Conservation (phyloP, 2,797 vertebrate genomes). For the Sandelia bainsii region DNA sequence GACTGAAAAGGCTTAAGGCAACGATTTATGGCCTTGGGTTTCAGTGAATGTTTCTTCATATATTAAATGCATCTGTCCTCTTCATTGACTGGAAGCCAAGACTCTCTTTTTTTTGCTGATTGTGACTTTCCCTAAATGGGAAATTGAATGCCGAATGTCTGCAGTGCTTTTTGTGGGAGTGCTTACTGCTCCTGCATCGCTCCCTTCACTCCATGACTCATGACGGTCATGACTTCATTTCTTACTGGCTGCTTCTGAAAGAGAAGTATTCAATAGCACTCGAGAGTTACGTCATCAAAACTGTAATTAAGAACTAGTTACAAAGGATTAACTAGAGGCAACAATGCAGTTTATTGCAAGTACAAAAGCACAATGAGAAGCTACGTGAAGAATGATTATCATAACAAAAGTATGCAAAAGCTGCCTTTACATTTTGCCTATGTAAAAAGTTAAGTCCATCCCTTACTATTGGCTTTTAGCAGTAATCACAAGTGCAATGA, state of each 20-base stretch:
- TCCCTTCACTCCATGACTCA: conserved; percentile 31
- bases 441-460: background rate
- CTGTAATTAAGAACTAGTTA: conserved; percentile 20
- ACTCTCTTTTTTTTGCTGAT: conserved; percentile 51
- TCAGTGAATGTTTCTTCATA: conserved; percentile 63
- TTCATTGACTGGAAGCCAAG: conserved; percentile 46
- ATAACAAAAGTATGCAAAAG: background rate
- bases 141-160: conserved; percentile 45
- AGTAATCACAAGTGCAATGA: background rate
- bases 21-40: conserved; percentile 68
- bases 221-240: conserved; percentile 45
- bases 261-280: conserved; percentile 38
- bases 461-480: background rate
- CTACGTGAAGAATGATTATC: conserved; percentile 1
- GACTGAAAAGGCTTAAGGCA: conserved; percentile 58
- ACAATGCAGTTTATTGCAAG: conserved; percentile 24
- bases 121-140: conserved; percentile 53
- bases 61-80: conserved; percentile 58
- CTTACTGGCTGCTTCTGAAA: conserved; percentile 43
- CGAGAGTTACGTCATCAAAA: conserved; percentile 28
- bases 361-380: conserved; percentile 17
- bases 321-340: conserved; percentile 11
- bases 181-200: conserved; percentile 22
- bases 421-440: background rate
- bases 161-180: conserved; percentile 20